A percentile compares a stretch with the other conserved stretches of the same genome.
Evolutionary conservation across 2,113 vertebrate genomes (phyloP).

Genomic region (Ramphastos sulfuratus): DNA sequence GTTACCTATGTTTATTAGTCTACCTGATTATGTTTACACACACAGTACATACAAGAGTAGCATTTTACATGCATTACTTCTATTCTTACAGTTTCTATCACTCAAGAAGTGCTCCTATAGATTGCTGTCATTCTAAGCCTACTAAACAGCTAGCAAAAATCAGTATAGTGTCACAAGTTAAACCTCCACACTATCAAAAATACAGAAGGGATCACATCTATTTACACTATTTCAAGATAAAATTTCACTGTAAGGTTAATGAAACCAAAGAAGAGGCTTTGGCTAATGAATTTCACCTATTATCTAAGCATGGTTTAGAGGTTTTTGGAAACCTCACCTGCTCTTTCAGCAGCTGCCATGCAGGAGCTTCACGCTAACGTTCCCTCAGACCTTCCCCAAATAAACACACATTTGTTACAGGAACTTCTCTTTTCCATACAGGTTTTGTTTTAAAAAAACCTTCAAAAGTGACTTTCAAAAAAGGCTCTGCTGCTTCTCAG

Average conservation of each 20-base stretch:
- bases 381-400: background rate
- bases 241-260: background rate
- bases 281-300: background rate
- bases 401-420: background rate
- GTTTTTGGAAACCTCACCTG: background rate
- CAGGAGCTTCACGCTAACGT: background rate
- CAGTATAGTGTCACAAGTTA: rapidly evolving
- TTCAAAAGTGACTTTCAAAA: background rate
- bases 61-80: background rate
- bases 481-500: background rate
- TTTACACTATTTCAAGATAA: background rate
- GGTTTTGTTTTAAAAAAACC: background rate
- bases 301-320: background rate
- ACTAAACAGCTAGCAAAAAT: background rate
- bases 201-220: background rate
- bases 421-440: background rate
- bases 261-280: background rate
- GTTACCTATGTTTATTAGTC: background rate
- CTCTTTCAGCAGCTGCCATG: background rate
- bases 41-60: background rate
- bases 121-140: background rate
- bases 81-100: background rate
- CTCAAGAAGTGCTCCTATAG: background rate
- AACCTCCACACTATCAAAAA: background rate
- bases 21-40: background rate